phyloP scores from a whole-genome alignment of 1,140 invertebrate species.

The Cyclargus thomasi region DNA sequence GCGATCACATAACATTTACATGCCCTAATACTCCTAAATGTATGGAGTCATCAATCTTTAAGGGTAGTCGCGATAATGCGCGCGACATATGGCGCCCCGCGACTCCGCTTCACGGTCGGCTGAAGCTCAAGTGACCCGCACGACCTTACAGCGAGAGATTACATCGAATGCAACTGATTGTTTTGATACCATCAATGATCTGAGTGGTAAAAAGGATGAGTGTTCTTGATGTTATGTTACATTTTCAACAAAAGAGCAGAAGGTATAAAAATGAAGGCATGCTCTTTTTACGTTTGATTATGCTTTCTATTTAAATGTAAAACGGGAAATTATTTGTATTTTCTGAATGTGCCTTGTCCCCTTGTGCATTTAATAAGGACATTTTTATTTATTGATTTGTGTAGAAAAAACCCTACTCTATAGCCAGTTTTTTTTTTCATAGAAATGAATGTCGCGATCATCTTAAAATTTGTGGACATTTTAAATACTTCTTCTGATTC shows the following conservation, averaged over 20 bases:
- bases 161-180: constrained; percentile 34
- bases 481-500: not conserved
- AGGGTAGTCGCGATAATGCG: constrained; percentile 57
- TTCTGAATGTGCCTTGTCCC: too few relatives aligned
- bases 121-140: constrained; percentile 53
- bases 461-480: too few relatives aligned
- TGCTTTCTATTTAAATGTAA: not conserved
- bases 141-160: constrained; percentile 46
- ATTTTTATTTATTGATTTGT: too few relatives aligned
- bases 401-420: too few relatives aligned
- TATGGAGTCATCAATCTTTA: constrained; percentile 63
- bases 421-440: too few relatives aligned
- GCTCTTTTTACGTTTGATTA: not conserved
- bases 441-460: too few relatives aligned
- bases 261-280: not conserved
- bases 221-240: not conserved
- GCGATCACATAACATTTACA: constrained; percentile 68
- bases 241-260: not conserved
- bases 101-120: constrained; percentile 43
- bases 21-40: constrained; percentile 67
- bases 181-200: constrained; percentile 19
- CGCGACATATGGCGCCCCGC: constrained; percentile 65
- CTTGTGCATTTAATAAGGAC: too few relatives aligned
- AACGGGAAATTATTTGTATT: too few relatives aligned
- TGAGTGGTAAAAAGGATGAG: constrained; percentile 20